Evolutionary conservation across 2,113 vertebrate genomes (phyloP).

Genomic region (Rhynchomys soricoides): DNA sequence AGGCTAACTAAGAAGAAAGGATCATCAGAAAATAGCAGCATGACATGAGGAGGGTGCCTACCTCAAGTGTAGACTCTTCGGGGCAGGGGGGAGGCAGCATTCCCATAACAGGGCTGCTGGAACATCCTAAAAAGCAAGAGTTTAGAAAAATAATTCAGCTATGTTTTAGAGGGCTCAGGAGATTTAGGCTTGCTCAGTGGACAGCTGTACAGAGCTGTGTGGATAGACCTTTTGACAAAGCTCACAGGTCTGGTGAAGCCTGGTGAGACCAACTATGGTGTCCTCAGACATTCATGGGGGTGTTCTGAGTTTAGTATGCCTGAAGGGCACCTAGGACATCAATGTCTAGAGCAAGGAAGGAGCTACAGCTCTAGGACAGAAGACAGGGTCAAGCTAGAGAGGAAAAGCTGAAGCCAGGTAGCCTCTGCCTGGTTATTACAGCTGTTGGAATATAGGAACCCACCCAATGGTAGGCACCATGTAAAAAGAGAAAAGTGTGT

Average conservation of each 20-base stretch:
- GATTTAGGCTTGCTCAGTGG: background rate
- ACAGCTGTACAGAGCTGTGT: background rate
- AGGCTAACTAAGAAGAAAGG: background rate
- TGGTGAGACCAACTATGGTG: background rate
- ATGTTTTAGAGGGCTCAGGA: background rate
- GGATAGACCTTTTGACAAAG: background rate
- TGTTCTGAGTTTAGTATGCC: background rate
- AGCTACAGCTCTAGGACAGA: background rate
- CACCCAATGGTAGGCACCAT: accelerated
- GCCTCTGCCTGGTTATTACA: accelerated
- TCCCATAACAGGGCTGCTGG: background rate
- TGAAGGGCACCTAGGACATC: background rate
- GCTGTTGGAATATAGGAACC: background rate
- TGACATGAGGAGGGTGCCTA: background rate
- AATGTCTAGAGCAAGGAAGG: background rate
- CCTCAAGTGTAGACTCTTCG: background rate
- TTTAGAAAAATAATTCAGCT: background rate
- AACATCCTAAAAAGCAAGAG: background rate
- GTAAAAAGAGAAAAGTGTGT: background rate
- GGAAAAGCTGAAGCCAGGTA: background rate
- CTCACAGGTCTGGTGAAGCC: background rate
- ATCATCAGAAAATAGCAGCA: background rate
- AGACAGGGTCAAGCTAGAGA: background rate
- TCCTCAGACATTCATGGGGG: background rate
- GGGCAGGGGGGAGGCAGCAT: background rate